Base-by-base conservation (phyloP, 1,140 invertebrate species). In the Brachionus koreanus region DNA sequence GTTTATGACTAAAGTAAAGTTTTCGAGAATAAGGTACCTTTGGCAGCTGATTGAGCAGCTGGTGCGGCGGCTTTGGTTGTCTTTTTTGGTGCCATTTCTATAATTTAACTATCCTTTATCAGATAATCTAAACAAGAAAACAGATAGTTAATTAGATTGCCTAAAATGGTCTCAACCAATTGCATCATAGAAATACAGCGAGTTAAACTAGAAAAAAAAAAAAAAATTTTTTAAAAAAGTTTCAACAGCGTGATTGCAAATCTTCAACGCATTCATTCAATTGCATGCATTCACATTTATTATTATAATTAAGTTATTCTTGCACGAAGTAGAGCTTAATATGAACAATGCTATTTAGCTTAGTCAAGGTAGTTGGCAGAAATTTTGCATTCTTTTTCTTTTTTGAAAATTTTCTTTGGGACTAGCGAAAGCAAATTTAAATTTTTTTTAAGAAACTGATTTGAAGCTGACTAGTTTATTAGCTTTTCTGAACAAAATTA, bases 1-100 rank as follows among this genome's bases (percentile, higher is more conserved):
- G 19, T 16, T 6, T n/a, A 7, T 42, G 16, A 23, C 13, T 69
- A 7, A 19, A n/a, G 9, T 65, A 35, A 33, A 61, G 13, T 29
- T 1, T 67, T 12, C 7, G 2, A 16, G n/a, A 42, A 69, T 7
- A 5, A 39, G 4, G 3, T 69, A 69, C 65, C 69, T 74, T 43
- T 43, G 12, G 39, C 69, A 74, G 69, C 69, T 25, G 69, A 10
- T 74, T 74, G 39, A 19, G 69, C 42, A 74, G 23, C 69, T 74
- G 69, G 69, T 12, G 69, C 33, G 12, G 69, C 39, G 42, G 69
- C 39, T 29, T 74, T 74, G 43, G 69, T 46, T 9, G 69, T 46
- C 25, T 74, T 74, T 46, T 74, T 74, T 74, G 69, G 69, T 29
- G 69, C 69, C 69, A 74, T 74, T 74, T 69, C 65, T 43, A n/a